Base-by-base conservation (phyloP, 2,113 vertebrate species). In the Silurus meridionalis region DNA sequence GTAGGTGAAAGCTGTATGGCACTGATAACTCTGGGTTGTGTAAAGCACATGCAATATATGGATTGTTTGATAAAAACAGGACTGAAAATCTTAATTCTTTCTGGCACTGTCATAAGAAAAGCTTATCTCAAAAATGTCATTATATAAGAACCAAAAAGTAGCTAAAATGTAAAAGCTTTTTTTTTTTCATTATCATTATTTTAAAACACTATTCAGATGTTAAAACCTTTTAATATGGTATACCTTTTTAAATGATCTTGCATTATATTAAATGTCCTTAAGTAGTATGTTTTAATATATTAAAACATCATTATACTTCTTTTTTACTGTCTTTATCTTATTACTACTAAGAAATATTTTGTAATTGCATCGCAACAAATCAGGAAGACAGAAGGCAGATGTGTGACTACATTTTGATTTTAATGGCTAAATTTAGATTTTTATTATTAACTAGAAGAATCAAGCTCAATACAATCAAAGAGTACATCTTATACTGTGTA, bases 11-110 rank as follows among this genome's bases (percentile, higher is more conserved):
- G 28, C 83, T 75, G 71, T 61, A 23, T 28, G 83, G 46, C 48
- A 28, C 83, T 75, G 83, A 84, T 84, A 84, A 63, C 71, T 61
- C 69, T 6, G 8, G 9, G 78, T 61, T 11, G 28, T 61, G 78
- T 80, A 48, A 80, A 61, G 78, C 57, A 3, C 28, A 46, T 61
- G 28, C 19, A n/a, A 21, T 52, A 21, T 46, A 46, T 6, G 8
- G 78, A 61, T 61, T 13, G 78, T 6, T 80, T 48, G 78, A 80
- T 80, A 61, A 80, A 71, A 61, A 23, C 77, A 37, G 17, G 37
- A 80, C 28, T 80, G 57, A 48, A 61, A 61, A 46, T 80, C 19
- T 13, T 48, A 21, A 61, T 80, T 48, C 28, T 48, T 80, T 61
- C 6, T 61, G 78, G 8, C 55, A 61, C 28, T 13, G 28, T 61